Conservation (phyloP, 1,140 invertebrate species). For the Penaeus chinensis region DNA sequence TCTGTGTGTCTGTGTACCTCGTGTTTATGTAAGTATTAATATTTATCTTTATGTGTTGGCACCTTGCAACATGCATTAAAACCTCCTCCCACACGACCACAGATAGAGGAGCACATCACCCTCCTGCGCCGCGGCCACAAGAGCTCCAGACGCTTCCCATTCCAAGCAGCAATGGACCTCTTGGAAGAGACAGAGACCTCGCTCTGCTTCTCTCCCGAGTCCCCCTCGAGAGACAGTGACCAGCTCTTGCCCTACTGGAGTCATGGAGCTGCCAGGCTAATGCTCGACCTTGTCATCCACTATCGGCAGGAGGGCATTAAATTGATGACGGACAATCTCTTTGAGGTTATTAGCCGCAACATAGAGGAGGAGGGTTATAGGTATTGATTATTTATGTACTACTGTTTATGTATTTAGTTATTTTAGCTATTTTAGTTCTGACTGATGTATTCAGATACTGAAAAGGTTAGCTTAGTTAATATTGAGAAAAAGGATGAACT, state of each 20-base stretch:
- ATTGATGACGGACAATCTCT: background rate
- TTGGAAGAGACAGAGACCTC: background rate
- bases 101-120: constrained; percentile 7
- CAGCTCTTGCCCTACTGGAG: constrained; percentile 7
- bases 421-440: background rate
- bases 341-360: background rate
- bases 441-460: too few relatives aligned
- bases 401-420: background rate
- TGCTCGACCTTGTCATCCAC: constrained; percentile 1
- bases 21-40: too few relatives aligned
- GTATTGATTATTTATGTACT: background rate
- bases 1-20: too few relatives aligned
- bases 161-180: background rate
- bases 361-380: background rate
- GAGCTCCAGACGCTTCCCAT: background rate
- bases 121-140: background rate
- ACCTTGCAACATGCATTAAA: too few relatives aligned
- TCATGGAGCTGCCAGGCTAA: background rate
- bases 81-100: background rate
- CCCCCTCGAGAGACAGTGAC: background rate
- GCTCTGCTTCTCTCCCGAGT: constrained; percentile 9
- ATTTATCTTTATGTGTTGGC: too few relatives aligned
- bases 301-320: constrained; percentile 4
- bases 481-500: too few relatives aligned
- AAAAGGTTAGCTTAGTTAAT: too few relatives aligned